Base-by-base conservation (phyloP, 2,888 invertebrate species). In the Ectobius pallidus region DNA sequence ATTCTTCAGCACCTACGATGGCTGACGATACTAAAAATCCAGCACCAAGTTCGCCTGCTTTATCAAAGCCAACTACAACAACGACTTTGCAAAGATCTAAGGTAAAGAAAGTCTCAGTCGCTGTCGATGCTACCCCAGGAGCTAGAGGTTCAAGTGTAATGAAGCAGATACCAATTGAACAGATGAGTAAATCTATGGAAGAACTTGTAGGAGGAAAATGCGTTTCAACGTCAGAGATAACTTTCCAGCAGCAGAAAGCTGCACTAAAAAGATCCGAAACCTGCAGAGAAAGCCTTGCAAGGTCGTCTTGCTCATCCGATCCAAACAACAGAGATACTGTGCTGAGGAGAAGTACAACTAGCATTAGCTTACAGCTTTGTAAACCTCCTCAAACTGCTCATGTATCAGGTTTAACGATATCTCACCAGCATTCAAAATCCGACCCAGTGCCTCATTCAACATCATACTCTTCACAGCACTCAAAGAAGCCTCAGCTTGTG, bases 41-140 rank as follows among this genome's bases (percentile, higher is more conserved):
- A 52, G 42, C 34, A 1, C 42, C 61, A 20, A 68, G 46, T 22
- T 18, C 49, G 16, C 14, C 62, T 22, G 34, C 69, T 11, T 32
- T 42, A 6, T 73, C 61, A 30, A 73, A 68, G 58, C 67, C 46
- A 11, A 25, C 70, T 14, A 55, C 67, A 20, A 32, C 39, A n/a
- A 69, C 44, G 44, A 72, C 61, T 14, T 32, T 69, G 27, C 72
- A 69, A 49, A 62, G 73, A 27, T 44, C 58, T 14, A 62, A 55
- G 39, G 73, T 70, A 20, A 89, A 86, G 77, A 90, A 92, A 82
- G 90, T 93, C 2, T 93, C 91, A 0, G 90, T 93, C 11, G 93
- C 90, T 0, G 86, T 93, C 34, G 93, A 94, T 81, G 93, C 93
- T 0, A 93, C 93, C 0, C 92, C 92, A 14, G 87, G 90, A 1